Conservation (phyloP, 2,113 vertebrate genomes). For the Xiphophorus maculatus region DNA sequence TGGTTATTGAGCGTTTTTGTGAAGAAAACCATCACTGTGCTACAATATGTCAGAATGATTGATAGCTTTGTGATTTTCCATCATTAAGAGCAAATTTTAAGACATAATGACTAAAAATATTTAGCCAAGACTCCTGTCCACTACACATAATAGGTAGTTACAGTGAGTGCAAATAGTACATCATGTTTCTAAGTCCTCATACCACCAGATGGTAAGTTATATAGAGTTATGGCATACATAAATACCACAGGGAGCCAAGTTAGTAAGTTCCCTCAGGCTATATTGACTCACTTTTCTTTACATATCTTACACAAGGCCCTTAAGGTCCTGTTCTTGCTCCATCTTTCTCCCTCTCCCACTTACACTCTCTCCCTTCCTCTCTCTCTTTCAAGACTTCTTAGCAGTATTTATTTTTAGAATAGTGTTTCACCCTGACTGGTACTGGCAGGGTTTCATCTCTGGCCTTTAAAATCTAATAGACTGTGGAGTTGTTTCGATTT, state of each 20-base stretch:
- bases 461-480: conserved; percentile 21
- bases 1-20: background rate
- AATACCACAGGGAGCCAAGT: conserved; percentile 39
- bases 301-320: conserved; percentile 35
- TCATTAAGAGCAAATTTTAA: background rate
- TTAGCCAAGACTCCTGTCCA: background rate
- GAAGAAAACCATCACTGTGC: background rate
- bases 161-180: conserved; percentile 1
- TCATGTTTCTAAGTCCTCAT: conserved; percentile 19
- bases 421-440: conserved; percentile 37
- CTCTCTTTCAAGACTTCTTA: conserved; percentile 15
- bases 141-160: conserved; percentile 5
- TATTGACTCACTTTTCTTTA: conserved; percentile 51
- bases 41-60: background rate
- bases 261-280: conserved; percentile 24
- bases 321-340: conserved; percentile 15
- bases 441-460: conserved; percentile 29
- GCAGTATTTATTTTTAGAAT: conserved; percentile 45
- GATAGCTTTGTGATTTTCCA: background rate
- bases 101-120: background rate
- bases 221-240: conserved; percentile 24
- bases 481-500: conserved; percentile 45
- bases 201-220: conserved; percentile 16
- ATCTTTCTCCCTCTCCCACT: background rate
- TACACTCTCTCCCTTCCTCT: background rate